Percentiles rank a stretch among this genome's conserved stretches.
phyloP scores from a whole-genome alignment of 2,113 vertebrate genomes.

The Zosterops hypoxanthus region DNA sequence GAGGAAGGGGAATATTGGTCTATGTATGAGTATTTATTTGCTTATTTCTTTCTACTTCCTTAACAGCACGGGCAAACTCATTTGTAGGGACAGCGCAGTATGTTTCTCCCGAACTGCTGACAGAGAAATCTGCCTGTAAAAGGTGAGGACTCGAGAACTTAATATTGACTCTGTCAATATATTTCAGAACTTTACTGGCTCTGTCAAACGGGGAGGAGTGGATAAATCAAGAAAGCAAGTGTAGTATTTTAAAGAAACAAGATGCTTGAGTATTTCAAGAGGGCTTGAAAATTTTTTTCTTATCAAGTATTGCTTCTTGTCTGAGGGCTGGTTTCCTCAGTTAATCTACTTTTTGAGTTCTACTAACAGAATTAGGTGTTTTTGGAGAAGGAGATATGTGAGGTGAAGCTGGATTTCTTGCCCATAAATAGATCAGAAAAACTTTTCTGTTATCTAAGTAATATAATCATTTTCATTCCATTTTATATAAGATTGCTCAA shows the following conservation, averaged over 20 bases:
- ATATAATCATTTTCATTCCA: not conserved
- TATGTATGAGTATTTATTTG: not conserved
- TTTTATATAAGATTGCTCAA: not conserved
- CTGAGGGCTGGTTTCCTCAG: not conserved
- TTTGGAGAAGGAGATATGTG: not conserved
- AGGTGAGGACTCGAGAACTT: slow-evolving; percentile 79
- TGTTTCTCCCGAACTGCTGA: slow-evolving; percentile 96
- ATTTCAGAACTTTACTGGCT: not conserved
- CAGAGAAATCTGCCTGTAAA: slow-evolving; percentile 98
- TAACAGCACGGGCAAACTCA: slow-evolving; percentile 91
- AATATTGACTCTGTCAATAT: not conserved
- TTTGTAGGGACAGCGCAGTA: slow-evolving; percentile 99
- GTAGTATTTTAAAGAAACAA: not conserved
- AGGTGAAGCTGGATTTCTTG: not conserved
- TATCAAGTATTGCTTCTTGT: not conserved
- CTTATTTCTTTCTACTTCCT: not conserved
- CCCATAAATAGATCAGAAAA: not conserved
- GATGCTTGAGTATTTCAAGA: not conserved
- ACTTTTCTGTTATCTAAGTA: not conserved
- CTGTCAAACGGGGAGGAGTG: not conserved
- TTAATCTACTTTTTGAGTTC: not conserved
- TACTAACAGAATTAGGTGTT: not conserved
- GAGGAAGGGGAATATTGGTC: not conserved
- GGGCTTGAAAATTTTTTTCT: not conserved
- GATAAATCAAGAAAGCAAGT: not conserved